Evolutionary conservation across 2,888 invertebrate genomes (phyloP).

Genomic region (Eupithecia pulchellata): DNA sequence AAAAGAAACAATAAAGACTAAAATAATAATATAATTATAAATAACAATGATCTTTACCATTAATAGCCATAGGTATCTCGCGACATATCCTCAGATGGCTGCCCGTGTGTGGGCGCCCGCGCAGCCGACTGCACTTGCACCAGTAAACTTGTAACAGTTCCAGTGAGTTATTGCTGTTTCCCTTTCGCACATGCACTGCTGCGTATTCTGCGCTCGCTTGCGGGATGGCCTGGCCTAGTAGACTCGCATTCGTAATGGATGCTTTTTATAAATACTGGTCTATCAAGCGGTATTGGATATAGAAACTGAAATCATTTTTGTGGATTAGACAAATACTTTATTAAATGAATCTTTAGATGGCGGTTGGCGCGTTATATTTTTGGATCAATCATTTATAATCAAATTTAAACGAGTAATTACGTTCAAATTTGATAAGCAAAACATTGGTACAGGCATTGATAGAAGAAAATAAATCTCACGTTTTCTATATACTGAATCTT

Average conservation of each 20-base stretch:
- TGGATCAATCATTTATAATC: background rate
- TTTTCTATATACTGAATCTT: too few species aligned
- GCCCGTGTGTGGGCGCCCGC: slow-evolving; percentile 52
- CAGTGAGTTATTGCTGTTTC: slow-evolving; percentile 59
- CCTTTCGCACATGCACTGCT: slow-evolving; percentile 58
- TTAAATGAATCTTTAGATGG: background rate
- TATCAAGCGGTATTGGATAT: background rate
- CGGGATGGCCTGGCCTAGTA: background rate
- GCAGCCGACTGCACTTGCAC: slow-evolving; percentile 68
- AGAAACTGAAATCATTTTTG: background rate
- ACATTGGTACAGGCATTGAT: too few species aligned
- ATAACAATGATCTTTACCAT: background rate
- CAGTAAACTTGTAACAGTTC: slow-evolving; percentile 77
- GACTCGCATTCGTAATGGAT: background rate
- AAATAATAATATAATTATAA: background rate
- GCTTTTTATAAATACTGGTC: background rate
- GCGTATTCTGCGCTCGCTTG: slow-evolving; percentile 49
- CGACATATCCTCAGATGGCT: slow-evolving; percentile 46
- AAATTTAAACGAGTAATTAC: too few species aligned
- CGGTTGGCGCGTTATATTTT: background rate
- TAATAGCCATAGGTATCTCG: slow-evolving; percentile 16
- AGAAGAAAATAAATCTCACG: too few species aligned
- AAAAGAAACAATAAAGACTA: background rate
- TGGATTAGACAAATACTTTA: background rate
- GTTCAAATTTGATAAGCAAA: background rate